Conservation (phyloP, 2,113 vertebrate genomes). For the Penelope pileata region DNA sequence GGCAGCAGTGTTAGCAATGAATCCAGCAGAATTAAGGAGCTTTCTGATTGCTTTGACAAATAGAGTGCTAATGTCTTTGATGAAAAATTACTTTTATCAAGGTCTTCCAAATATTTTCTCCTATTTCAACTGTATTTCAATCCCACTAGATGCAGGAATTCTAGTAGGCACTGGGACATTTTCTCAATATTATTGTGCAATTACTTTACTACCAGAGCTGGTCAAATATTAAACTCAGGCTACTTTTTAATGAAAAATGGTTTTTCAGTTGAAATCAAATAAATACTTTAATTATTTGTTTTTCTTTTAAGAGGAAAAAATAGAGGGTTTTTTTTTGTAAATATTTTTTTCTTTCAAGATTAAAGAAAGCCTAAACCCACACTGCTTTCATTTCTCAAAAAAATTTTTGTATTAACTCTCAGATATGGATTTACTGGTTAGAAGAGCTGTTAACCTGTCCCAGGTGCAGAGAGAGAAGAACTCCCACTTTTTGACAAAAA, state of each 20-base stretch:
- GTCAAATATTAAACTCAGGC: not conserved
- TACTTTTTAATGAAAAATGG: not conserved
- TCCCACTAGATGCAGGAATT: not conserved
- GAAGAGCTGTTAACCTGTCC: not conserved
- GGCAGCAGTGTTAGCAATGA: not conserved
- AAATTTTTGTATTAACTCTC: not conserved
- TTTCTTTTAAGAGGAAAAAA: not conserved
- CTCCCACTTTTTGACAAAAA: not conserved
- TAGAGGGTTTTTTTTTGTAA: not conserved
- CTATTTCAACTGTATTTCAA: not conserved
- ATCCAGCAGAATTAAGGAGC: slow-evolving; percentile 24
- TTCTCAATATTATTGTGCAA: not conserved
- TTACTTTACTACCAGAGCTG: not conserved
- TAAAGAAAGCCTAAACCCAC: not conserved
- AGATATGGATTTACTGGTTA: not conserved
- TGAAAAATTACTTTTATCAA: slow-evolving; percentile 29
- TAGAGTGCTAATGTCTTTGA: slow-evolving; percentile 37
- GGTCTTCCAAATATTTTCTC: slow-evolving; percentile 11
- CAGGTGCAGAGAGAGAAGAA: not conserved
- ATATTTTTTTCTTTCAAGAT: not conserved
- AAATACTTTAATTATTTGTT: not conserved
- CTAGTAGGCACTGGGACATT: not conserved
- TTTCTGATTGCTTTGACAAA: slow-evolving; percentile 58
- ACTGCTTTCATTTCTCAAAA: not conserved
- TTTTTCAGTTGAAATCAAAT: not conserved